These are phyloP conservation scores for Epirrita christyi DNA, from an alignment of 2,888 invertebrate species.

Conservation along the genomic window DNA sequence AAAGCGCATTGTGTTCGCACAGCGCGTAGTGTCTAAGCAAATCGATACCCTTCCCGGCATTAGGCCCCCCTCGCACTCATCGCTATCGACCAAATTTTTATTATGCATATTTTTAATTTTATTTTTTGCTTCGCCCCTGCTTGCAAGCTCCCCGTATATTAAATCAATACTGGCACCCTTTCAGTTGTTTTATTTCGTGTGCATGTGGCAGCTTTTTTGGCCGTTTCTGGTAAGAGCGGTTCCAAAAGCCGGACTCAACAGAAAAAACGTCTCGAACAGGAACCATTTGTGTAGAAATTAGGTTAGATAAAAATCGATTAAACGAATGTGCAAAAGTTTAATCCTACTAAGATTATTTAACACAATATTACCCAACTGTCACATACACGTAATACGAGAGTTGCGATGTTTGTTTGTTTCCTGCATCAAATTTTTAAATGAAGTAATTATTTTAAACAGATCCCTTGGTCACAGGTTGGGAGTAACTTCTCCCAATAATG, in stretches of 20 bases:
- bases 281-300: too few species aligned
- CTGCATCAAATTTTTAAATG: too few species aligned
- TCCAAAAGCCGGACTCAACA: conserved; percentile 6
- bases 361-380: too few species aligned
- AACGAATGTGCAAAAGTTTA: too few species aligned
- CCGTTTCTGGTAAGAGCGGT: conserved; percentile 2
- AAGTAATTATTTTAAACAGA: too few species aligned
- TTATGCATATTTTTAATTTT: conserved; percentile 81
- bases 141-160: conserved; percentile 44
- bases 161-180: conserved; percentile 48
- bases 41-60: conserved; percentile 59
- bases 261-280: too few species aligned
- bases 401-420: too few species aligned
- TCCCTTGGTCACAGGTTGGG: too few species aligned
- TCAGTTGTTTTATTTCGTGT: conserved; percentile 39
- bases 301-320: too few species aligned
- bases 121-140: conserved; percentile 70
- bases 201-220: conserved; percentile 31
- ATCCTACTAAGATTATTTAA: too few species aligned
- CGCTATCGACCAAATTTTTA: conserved; percentile 79
- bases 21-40: conserved; percentile 46
- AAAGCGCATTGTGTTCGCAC: conserved; percentile 1
- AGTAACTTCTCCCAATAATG: too few species aligned
- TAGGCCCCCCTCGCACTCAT: conserved; percentile 57
- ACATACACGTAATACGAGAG: too few species aligned